These are phyloP conservation scores for Ashinkailepas kermadecensis DNA, from an alignment of 2,888 invertebrate species.

Conservation along the genomic window DNA sequence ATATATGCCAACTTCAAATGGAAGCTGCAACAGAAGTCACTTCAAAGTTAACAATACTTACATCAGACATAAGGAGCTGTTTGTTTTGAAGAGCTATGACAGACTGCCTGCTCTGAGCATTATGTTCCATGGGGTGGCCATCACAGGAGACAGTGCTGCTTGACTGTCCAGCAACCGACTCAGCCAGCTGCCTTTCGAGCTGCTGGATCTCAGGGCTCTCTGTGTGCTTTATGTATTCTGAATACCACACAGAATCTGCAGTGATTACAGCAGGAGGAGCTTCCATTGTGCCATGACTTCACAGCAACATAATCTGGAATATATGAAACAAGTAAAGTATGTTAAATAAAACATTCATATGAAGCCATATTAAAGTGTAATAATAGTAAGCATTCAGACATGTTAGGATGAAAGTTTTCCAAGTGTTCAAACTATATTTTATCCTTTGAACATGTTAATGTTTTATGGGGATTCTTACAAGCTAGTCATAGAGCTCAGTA, in stretches of 20 bases:
- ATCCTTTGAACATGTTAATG: no score
- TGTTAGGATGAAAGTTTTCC: no score
- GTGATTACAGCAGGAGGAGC: background rate
- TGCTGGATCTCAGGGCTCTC: slow-evolving; percentile 7
- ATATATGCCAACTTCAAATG: no score
- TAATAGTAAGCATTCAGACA: no score
- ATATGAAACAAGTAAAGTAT: no score
- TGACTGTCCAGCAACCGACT: background rate
- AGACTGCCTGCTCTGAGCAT: background rate
- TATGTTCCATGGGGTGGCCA: background rate
- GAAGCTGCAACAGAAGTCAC: no score
- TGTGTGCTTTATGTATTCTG: background rate
- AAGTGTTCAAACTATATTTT: no score
- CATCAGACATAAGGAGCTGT: background rate
- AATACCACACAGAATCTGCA: background rate
- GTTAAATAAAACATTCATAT: no score
- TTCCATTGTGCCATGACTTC: background rate
- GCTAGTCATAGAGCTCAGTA: no score
- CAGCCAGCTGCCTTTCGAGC: background rate
- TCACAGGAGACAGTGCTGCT: background rate
- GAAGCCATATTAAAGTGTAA: no score
- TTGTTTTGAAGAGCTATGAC: background rate
- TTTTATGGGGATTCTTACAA: no score
- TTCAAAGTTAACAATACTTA: background rate
- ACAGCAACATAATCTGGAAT: no score